Conservation (phyloP, 2,888 invertebrate species). For the Tetropium fuscum region DNA sequence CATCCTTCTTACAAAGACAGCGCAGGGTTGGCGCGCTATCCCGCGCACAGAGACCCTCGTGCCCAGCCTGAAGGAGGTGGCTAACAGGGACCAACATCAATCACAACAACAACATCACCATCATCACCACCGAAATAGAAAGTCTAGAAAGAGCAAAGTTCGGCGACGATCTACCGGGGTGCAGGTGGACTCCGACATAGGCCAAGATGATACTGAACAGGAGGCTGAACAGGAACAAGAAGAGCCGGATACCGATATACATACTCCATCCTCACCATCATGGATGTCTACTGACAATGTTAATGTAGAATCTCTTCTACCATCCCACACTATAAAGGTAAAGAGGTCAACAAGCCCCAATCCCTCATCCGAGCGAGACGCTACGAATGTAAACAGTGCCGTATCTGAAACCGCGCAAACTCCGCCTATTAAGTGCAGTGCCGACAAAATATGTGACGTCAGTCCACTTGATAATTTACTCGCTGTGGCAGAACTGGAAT, state of each 20-base stretch:
- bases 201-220: constrained; percentile 46
- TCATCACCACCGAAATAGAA: constrained; percentile 52
- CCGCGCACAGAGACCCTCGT: constrained; percentile 79
- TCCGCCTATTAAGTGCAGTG: constrained; percentile 63
- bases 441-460: constrained; percentile 62
- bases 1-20: constrained; percentile 84
- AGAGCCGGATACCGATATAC: constrained; percentile 29
- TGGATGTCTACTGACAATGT: constrained; percentile 62
- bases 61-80: constrained; percentile 65
- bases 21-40: constrained; percentile 85
- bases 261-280: constrained; percentile 48
- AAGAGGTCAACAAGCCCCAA: constrained; percentile 52
- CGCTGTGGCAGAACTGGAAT: constrained; percentile 75
- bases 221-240: constrained; percentile 37
- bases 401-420: constrained; percentile 56
- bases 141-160: constrained; percentile 54
- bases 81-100: constrained; percentile 61
- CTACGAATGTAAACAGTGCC: constrained; percentile 60
- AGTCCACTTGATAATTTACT: constrained; percentile 73
- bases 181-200: constrained; percentile 59
- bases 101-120: constrained; percentile 49
- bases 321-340: constrained; percentile 73
- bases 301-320: constrained; percentile 73
- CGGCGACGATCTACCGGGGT: constrained; percentile 61
- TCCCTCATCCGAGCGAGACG: constrained; percentile 46